phyloP scores from a whole-genome alignment of 2,888 invertebrate genomes.

The Meganola albula region DNA sequence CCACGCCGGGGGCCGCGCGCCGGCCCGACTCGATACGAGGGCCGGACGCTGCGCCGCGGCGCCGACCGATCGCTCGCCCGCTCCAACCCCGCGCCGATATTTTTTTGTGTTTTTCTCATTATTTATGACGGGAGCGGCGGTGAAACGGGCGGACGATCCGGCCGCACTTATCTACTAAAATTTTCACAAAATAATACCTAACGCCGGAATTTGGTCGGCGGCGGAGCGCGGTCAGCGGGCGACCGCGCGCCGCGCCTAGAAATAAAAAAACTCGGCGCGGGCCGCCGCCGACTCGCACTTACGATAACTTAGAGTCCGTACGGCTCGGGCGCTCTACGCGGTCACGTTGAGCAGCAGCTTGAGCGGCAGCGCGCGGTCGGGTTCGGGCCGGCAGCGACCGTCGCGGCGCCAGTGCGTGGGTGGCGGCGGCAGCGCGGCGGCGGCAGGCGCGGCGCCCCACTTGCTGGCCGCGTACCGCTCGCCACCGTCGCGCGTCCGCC shows the following conservation, averaged over 20 bases:
- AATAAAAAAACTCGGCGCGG: slow-evolving; percentile 56
- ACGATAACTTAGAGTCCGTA: slow-evolving; percentile 59
- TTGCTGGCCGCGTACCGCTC: slow-evolving; percentile 84
- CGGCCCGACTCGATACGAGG: slow-evolving; percentile 34
- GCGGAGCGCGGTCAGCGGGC: slow-evolving; percentile 54
- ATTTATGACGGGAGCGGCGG: slow-evolving; percentile 41
- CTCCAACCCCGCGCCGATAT: slow-evolving; percentile 39
- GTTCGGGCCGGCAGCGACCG: slow-evolving; percentile 67
- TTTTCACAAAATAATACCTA: slow-evolving; percentile 77
- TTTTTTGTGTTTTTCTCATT: slow-evolving; percentile 64
- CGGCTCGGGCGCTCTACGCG: slow-evolving; percentile 47
- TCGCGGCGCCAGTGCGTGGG: slow-evolving; percentile 85
- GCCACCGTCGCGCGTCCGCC: slow-evolving; percentile 34
- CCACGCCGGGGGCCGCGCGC: slow-evolving; percentile 22
- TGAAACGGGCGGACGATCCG: slow-evolving; percentile 32
- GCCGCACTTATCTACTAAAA: slow-evolving; percentile 71
- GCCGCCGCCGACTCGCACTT: slow-evolving; percentile 37
- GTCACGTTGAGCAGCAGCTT: slow-evolving; percentile 81
- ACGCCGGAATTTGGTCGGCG: slow-evolving; percentile 70
- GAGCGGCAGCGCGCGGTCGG: slow-evolving; percentile 78
- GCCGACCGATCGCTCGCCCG: no score
- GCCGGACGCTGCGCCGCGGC: slow-evolving; percentile 30
- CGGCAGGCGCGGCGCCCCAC: slow-evolving; percentile 89
- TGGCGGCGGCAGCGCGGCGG: slow-evolving; percentile 87
- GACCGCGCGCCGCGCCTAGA: slow-evolving; percentile 55